Percentiles rank a stretch among this genome's conserved stretches.
Conservation (phyloP, 2,888 invertebrate genomes). For the Marronus borbonicus region DNA sequence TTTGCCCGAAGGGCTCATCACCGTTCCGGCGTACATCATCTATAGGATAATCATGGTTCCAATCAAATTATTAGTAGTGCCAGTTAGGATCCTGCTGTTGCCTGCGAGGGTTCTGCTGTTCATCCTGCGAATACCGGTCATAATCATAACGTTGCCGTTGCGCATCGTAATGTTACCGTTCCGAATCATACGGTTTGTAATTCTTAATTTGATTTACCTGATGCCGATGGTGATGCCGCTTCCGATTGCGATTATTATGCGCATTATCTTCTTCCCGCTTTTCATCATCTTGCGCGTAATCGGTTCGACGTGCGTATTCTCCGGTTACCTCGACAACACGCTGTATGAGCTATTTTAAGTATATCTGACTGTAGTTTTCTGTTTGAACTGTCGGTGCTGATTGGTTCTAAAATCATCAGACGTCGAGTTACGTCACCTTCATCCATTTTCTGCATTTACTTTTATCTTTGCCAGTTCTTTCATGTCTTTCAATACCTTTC, state of each 20-base stretch:
- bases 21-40: background rate
- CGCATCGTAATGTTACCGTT: constrained; percentile 13
- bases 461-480: too few relatives aligned
- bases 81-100: constrained; percentile 73
- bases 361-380: too few relatives aligned
- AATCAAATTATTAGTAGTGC: background rate
- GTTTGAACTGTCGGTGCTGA: too few relatives aligned
- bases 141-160: constrained; percentile 18
- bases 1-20: constrained; percentile 13
- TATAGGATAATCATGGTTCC: background rate
- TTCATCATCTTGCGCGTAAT: background rate
- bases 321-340: background rate
- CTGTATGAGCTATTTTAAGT: background rate
- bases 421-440: too few relatives aligned
- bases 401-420: too few relatives aligned
- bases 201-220: background rate
- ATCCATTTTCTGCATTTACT: too few relatives aligned
- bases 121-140: background rate
- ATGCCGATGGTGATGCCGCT: constrained; percentile 32
- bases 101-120: constrained; percentile 77
- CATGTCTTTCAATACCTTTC: too few relatives aligned
- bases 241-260: background rate
- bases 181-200: background rate
- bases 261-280: constrained; percentile 18
- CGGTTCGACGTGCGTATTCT: background rate